Percentiles rank a stretch among this genome's conserved stretches.
phyloP scores from a whole-genome alignment of 2,888 invertebrate genomes.

The Nysson spinosus region DNA sequence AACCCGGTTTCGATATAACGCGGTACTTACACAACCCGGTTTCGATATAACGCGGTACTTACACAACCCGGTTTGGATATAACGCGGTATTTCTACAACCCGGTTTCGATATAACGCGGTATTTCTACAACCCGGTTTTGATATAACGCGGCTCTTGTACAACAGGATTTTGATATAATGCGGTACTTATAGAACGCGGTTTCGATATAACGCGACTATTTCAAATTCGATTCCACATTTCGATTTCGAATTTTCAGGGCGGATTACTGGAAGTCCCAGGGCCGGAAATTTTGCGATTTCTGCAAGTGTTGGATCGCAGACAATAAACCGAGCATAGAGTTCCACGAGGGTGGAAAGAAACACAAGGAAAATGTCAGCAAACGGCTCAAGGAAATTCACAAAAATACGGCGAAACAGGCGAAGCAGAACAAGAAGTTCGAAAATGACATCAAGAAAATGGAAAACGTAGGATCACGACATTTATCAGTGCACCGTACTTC shows the following conservation, averaged over 20 bases:
- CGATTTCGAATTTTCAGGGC: constrained; percentile 83
- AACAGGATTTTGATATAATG: too few relatives aligned
- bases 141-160: too few relatives aligned
- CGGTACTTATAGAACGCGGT: too few relatives aligned
- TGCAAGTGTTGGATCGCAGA: constrained; percentile 99
- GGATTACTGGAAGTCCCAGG: constrained; percentile 98
- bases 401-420: constrained; percentile 88
- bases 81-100: too few relatives aligned
- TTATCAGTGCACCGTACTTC: background rate
- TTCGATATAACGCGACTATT: too few relatives aligned
- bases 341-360: constrained; percentile 94
- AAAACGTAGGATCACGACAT: constrained; percentile 79
- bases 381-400: constrained; percentile 89
- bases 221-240: background rate
- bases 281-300: constrained; percentile 96
- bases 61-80: too few relatives aligned
- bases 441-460: constrained; percentile 91
- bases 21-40: too few relatives aligned
- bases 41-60: too few relatives aligned
- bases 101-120: too few relatives aligned
- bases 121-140: too few relatives aligned
- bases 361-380: constrained; percentile 95
- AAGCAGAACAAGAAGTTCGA: constrained; percentile 88
- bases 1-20: too few relatives aligned
- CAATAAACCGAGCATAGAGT: constrained; percentile 96